Conservation (phyloP, 2,888 invertebrate genomes). For the Patella pellucida region DNA sequence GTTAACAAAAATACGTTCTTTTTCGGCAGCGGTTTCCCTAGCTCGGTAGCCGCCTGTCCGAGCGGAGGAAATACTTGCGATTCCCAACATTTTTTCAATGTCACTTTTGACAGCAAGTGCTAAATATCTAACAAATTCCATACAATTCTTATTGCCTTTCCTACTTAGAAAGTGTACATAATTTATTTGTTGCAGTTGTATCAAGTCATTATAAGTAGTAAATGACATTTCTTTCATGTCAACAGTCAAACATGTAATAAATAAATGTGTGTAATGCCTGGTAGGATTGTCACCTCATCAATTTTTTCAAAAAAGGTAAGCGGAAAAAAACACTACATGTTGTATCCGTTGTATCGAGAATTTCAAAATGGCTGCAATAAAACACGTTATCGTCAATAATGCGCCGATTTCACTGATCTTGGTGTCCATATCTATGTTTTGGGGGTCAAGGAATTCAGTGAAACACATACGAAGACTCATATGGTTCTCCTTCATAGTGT, state of each 20-base stretch:
- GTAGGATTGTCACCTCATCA: not conserved
- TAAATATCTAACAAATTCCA: slow-evolving; percentile 13
- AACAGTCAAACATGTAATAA: not conserved
- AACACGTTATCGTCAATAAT: too few species aligned
- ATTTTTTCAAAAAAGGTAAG: too few species aligned
- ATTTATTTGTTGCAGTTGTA: slow-evolving; percentile 13
- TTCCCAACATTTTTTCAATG: not conserved
- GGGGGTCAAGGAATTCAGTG: too few species aligned
- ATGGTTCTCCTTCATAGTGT: too few species aligned
- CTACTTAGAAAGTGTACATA: slow-evolving; percentile 8
- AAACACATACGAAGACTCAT: too few species aligned
- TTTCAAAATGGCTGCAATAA: too few species aligned
- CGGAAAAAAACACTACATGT: too few species aligned
- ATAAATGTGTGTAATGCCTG: not conserved
- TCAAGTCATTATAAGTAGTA: not conserved
- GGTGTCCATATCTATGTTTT: too few species aligned
- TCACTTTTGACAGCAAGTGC: slow-evolving; percentile 4
- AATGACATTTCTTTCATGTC: not conserved
- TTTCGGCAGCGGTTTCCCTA: slow-evolving; percentile 13
- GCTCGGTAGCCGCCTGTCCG: slow-evolving; percentile 11
- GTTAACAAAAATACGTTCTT: slow-evolving; percentile 13
- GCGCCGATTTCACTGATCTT: too few species aligned
- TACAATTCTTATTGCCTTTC: slow-evolving; percentile 13
- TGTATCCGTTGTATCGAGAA: too few species aligned
- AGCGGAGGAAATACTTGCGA: slow-evolving; percentile 4